These are phyloP conservation scores for Trichacis sp. DNA, from an alignment of 2,888 invertebrate genomes.

Conservation along the genomic window DNA sequence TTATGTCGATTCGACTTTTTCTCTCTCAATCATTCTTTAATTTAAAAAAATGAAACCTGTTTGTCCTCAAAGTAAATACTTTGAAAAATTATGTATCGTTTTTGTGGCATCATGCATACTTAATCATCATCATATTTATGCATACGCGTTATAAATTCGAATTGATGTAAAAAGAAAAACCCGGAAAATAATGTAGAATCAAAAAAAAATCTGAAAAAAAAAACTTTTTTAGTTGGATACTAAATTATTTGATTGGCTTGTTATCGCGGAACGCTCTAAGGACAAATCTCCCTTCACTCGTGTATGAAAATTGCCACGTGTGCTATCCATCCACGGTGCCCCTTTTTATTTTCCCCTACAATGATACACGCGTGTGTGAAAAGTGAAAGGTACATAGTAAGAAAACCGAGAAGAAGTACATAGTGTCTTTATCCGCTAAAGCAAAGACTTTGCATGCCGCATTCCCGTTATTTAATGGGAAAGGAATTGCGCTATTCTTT, in stretches of 20 bases:
- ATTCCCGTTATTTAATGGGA: constrained; percentile 42
- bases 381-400: constrained; percentile 54
- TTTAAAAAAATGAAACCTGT: too few relatives aligned
- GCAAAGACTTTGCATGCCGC: constrained; percentile 11
- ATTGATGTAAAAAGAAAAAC: background rate
- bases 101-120: too few relatives aligned
- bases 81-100: too few relatives aligned
- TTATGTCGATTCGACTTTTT: too few relatives aligned
- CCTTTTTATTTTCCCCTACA: constrained; percentile 48
- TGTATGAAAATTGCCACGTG: constrained; percentile 48
- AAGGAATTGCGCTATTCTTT: constrained; percentile 41
- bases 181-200: background rate
- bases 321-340: constrained; percentile 35
- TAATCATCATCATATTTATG: too few relatives aligned
- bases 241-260: constrained; percentile 15
- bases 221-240: constrained; percentile 24
- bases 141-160: too few relatives aligned
- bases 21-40: too few relatives aligned
- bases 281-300: constrained; percentile 45
- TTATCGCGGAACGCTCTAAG: too few relatives aligned
- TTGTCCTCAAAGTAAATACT: background rate
- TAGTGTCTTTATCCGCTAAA: constrained; percentile 26
- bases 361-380: constrained; percentile 45
- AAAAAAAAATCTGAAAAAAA: background rate
- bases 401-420: constrained; percentile 16